Conservation (phyloP, 2,113 vertebrate genomes). For the Plestiodon gilberti region DNA sequence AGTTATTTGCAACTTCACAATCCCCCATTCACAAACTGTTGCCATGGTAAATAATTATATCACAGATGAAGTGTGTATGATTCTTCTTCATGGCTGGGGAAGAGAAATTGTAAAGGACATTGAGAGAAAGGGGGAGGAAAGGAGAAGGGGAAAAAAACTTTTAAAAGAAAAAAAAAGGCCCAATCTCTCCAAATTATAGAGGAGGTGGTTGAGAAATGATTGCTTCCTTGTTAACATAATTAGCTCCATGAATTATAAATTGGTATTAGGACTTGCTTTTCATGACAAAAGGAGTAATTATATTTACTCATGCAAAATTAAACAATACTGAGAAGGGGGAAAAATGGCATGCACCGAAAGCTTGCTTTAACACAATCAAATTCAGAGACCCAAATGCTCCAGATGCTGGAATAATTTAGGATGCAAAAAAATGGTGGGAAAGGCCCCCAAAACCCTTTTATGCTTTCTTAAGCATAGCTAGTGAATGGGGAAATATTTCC, state of each 20-base stretch:
- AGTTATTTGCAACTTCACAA: slow-evolving; percentile 77
- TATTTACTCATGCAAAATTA: slow-evolving; percentile 86
- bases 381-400: slow-evolving; percentile 69
- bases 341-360: slow-evolving; percentile 73
- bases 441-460: too few species aligned
- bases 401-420: slow-evolving; percentile 69
- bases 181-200: slow-evolving; percentile 80
- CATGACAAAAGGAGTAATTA: slow-evolving; percentile 84
- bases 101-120: slow-evolving; percentile 78
- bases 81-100: slow-evolving; percentile 74
- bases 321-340: slow-evolving; percentile 67
- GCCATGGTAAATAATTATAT: slow-evolving; percentile 86
- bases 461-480: slow-evolving; percentile 38
- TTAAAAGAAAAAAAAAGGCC: slow-evolving; percentile 43
- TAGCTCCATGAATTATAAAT: slow-evolving; percentile 86
- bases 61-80: slow-evolving; percentile 80
- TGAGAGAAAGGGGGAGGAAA: slow-evolving; percentile 22
- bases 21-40: slow-evolving; percentile 82
- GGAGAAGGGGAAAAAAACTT: neutral
- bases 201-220: slow-evolving; percentile 75
- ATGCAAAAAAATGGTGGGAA: slow-evolving; percentile 64
- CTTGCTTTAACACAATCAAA: slow-evolving; percentile 77
- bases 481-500: slow-evolving; percentile 34
- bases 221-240: slow-evolving; percentile 82
- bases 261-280: slow-evolving; percentile 80